These are phyloP conservation scores for Colistium nudipinnis DNA, from an alignment of 2,113 vertebrate species.

Conservation along the genomic window DNA sequence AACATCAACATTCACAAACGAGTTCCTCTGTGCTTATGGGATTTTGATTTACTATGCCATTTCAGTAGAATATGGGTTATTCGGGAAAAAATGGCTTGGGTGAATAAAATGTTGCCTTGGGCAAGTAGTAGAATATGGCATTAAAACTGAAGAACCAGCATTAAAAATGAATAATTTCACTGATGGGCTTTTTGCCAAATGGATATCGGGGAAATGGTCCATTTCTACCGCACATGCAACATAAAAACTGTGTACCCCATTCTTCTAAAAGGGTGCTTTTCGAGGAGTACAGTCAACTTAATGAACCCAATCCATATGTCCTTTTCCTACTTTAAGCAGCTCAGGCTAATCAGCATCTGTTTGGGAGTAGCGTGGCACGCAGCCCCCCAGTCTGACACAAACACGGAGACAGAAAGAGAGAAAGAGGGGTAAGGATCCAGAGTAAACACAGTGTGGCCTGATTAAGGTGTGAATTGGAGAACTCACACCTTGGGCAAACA, in stretches of 20 bases:
- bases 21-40: not conserved
- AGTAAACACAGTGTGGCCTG: slow-evolving; percentile 64
- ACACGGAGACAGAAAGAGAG: slow-evolving; percentile 9
- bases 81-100: slow-evolving; percentile 13
- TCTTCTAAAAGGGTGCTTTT: slow-evolving; percentile 32
- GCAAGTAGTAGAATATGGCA: slow-evolving; percentile 24
- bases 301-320: slow-evolving; percentile 74
- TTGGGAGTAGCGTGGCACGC: slow-evolving; percentile 69
- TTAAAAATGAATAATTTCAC: slow-evolving; percentile 48
- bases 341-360: slow-evolving; percentile 79
- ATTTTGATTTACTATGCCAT: slow-evolving; percentile 36
- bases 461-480: slow-evolving; percentile 77
- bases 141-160: slow-evolving; percentile 31
- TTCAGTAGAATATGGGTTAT: slow-evolving; percentile 22
- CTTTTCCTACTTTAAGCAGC: slow-evolving; percentile 75
- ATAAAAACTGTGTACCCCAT: not conserved
- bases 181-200: slow-evolving; percentile 36
- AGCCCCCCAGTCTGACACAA: slow-evolving; percentile 50
- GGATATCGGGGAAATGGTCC: not conserved
- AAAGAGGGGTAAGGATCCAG: slow-evolving; percentile 47
- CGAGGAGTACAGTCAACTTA: slow-evolving; percentile 57
- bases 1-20: slow-evolving; percentile 23
- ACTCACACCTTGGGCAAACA: slow-evolving; percentile 79
- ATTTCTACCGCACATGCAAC: slow-evolving; percentile 22
- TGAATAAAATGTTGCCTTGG: slow-evolving; percentile 39